Base-by-base conservation (phyloP, 2,888 invertebrate genomes). In the Napeogenes inachia region DNA sequence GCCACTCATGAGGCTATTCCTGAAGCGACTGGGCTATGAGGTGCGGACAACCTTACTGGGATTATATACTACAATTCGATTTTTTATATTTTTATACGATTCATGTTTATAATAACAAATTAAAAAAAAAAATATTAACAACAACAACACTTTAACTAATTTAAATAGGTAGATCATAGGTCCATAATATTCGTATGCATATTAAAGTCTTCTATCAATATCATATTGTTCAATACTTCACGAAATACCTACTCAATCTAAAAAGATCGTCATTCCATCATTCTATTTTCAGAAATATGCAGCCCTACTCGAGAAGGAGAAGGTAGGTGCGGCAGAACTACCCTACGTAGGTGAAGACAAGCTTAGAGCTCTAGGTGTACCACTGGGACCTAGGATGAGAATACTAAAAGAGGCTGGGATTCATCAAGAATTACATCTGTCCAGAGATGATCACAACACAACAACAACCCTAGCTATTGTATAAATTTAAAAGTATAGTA, bases 11-110 rank as follows among this genome's bases (percentile, higher is more conserved):
- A 92, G 97, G 82, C 92, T 97, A 63, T 98, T 97, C 91, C 92
- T 98, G 60, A 95, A 96, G 87, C 96, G 96, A 85, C 92, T 98
- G 70, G 97, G 97, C 75, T 98, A 97, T 86, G 97, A 97, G 94
- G 97, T 95, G 42, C 38, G 30, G 30, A 50, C 21, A 4, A 6
- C 4, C 5, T 46, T 13, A 13, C 6, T 4, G 3, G 4, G 4
- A 50, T 21, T 21, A 21, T 21, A 13, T 13, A 46, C 13, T 4
- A 13, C 46, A 13, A 13, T 5, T 13, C 5, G 13, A 46, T 46
- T 5, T 3, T 46, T 2, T 5, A 5, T 47, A n/a, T 35, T 35
- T 6, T 35, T 35, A 35, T 35, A 2, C 3, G 35, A 35, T 6
- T 6, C 2, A 21, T 21, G 21, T 21, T 21, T 3, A 35, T 2